phyloP scores from a whole-genome alignment of 2,113 vertebrate genomes.

The Hipposideros armiger region DNA sequence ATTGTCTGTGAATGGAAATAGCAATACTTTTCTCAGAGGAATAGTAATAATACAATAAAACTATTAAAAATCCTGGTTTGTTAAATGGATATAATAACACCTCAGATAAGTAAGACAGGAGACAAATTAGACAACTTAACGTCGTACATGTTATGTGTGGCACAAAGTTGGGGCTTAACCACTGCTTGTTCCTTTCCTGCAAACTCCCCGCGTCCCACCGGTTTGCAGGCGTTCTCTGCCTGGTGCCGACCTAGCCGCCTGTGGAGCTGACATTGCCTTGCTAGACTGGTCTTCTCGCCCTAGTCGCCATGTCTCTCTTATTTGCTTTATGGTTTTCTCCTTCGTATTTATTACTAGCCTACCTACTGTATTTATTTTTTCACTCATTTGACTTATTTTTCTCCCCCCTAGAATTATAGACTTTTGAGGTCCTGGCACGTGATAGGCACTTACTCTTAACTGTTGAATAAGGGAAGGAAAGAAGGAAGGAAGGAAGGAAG shows the following conservation, averaged over 20 bases:
- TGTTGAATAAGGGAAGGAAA: not conserved
- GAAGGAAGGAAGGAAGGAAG: not conserved
- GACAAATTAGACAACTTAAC: not conserved
- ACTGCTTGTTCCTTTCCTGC: not conserved
- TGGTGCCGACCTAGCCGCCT: not conserved
- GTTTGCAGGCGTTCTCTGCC: not conserved
- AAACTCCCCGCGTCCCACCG: not conserved
- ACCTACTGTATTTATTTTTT: not conserved
- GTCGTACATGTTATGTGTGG: too few species aligned
- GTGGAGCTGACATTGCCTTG: rapidly evolving
- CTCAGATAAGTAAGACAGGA: not conserved
- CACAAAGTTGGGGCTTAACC: not conserved
- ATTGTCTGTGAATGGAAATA: not conserved
- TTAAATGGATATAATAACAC: not conserved
- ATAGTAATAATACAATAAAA: not conserved
- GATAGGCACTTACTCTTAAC: not conserved
- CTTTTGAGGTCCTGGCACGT: not conserved
- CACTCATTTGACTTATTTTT: not conserved
- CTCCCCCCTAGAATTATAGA: not conserved
- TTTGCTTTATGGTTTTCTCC: not conserved
- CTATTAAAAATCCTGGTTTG: not conserved
- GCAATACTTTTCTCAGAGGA: not conserved
- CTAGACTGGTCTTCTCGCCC: not conserved
- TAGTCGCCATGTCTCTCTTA: not conserved
- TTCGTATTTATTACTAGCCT: not conserved